Evolutionary conservation across 2,797 vertebrate species (phyloP).

Genomic region (Spatula versicolor): DNA sequence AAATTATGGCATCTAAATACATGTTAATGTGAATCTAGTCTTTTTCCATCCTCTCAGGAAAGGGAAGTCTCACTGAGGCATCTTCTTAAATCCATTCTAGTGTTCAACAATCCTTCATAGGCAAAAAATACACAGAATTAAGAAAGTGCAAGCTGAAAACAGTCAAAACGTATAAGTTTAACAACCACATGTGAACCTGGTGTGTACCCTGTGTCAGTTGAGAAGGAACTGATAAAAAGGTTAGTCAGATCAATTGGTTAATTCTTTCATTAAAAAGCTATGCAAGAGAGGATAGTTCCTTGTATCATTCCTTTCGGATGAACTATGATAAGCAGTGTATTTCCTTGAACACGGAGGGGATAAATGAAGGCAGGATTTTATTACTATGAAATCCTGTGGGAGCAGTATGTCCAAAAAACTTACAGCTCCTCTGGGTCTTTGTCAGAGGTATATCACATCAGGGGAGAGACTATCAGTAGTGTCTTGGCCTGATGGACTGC

Average conservation of each 20-base stretch:
- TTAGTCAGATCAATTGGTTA: constrained; percentile 21
- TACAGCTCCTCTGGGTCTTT: constrained; percentile 6
- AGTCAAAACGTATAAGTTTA: background rate
- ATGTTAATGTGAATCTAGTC: background rate
- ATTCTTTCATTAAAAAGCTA: constrained; percentile 22
- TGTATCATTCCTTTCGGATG: background rate
- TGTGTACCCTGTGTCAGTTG: background rate
- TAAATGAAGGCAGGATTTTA: constrained; percentile 14
- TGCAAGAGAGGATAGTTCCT: constrained; percentile 14
- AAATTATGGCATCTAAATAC: background rate
- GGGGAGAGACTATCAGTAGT: constrained; percentile 21
- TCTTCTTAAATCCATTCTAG: background rate
- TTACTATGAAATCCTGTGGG: background rate
- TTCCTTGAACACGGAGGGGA: background rate
- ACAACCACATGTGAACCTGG: constrained; percentile 5
- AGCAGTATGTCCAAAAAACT: constrained; percentile 19
- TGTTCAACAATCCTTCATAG: background rate
- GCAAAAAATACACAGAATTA: background rate
- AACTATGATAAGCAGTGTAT: background rate
- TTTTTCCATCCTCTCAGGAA: background rate
- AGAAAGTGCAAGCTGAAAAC: background rate
- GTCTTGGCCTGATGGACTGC: background rate
- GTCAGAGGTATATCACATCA: background rate
- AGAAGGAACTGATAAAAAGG: constrained; percentile 24
- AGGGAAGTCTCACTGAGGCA: background rate